Conservation (phyloP, 23 tunicate genomes). For the Clavelina lepadiformis region DNA sequence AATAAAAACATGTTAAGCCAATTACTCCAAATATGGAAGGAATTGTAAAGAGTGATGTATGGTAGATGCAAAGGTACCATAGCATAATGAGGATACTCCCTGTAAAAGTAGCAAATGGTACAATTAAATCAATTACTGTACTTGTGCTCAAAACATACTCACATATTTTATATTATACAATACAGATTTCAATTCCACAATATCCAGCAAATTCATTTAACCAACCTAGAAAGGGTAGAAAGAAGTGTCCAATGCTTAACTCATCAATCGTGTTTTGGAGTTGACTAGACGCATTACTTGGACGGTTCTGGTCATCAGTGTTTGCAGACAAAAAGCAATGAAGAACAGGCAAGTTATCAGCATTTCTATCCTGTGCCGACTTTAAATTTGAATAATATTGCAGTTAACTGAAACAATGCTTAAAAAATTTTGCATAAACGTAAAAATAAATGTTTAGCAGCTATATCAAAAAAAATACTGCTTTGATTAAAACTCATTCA, state of each 20-base stretch:
- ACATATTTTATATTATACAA: too few species aligned
- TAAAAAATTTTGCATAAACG: too few species aligned
- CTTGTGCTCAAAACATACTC: too few species aligned
- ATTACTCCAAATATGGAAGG: constrained; percentile 60
- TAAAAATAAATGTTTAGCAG: too few species aligned
- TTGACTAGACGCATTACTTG: constrained; percentile 2
- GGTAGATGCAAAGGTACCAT: constrained; percentile 69
- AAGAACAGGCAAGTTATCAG: constrained; percentile 17
- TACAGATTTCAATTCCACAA: too few species aligned
- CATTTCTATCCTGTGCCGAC: too few species aligned
- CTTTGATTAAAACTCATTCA: too few species aligned
- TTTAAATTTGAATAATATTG: too few species aligned
- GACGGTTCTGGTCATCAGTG: not conserved
- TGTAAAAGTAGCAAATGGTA: constrained; percentile 4
- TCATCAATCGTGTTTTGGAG: constrained; percentile 30
- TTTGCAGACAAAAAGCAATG: constrained; percentile 39
- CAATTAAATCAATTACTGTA: not conserved
- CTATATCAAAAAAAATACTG: too few species aligned
- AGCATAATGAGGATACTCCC: constrained; percentile 30
- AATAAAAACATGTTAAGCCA: constrained; percentile 47
- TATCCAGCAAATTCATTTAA: too few species aligned
- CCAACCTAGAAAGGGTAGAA: constrained; percentile 32
- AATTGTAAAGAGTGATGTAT: constrained; percentile 53
- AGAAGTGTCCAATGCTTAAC: constrained; percentile 27
- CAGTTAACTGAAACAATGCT: too few species aligned